These are phyloP conservation scores for Lucifuga dentata DNA, from an alignment of 2,113 vertebrate species.

Conservation along the genomic window DNA sequence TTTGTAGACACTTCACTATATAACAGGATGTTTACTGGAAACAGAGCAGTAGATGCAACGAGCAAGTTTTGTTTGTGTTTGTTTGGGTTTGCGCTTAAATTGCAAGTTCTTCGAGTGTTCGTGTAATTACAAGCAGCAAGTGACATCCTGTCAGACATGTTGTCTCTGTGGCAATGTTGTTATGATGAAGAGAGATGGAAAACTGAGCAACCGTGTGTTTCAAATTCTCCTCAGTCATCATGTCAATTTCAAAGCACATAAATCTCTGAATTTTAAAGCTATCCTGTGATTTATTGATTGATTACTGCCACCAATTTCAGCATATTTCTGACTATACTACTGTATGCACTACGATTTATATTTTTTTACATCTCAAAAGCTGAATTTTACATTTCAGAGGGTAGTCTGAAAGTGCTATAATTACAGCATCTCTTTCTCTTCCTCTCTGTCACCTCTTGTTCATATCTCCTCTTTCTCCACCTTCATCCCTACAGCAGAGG, in stretches of 20 bases:
- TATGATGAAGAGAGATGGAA: conserved; percentile 50
- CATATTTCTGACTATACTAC: too few species aligned
- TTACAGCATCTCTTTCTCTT: conserved; percentile 3
- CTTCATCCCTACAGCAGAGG: conserved; percentile 64
- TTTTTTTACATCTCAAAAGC: background rate
- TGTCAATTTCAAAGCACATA: background rate
- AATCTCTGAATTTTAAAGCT: conserved; percentile 24
- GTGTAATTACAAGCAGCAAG: conserved; percentile 48
- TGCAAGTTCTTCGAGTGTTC: conserved; percentile 8
- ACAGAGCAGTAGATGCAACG: background rate
- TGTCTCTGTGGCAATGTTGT: conserved; percentile 33
- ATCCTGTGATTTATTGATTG: background rate
- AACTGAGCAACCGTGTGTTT: conserved; percentile 31
- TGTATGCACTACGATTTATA: too few species aligned
- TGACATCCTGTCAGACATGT: conserved; percentile 44
- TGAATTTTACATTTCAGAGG: background rate
- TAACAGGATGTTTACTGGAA: conserved; percentile 27
- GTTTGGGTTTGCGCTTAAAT: conserved; percentile 26
- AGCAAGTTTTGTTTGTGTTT: background rate
- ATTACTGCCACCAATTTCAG: too few species aligned
- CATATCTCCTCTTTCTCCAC: background rate
- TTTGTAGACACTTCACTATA: conserved; percentile 14
- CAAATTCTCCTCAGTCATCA: conserved; percentile 1
- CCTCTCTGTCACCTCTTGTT: background rate
- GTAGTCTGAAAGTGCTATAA: background rate